A percentile compares a stretch with the other conserved stretches of the same genome.
Evolutionary conservation across 2,888 invertebrate genomes (phyloP).

Genomic region (Heteromurus nitidus): DNA sequence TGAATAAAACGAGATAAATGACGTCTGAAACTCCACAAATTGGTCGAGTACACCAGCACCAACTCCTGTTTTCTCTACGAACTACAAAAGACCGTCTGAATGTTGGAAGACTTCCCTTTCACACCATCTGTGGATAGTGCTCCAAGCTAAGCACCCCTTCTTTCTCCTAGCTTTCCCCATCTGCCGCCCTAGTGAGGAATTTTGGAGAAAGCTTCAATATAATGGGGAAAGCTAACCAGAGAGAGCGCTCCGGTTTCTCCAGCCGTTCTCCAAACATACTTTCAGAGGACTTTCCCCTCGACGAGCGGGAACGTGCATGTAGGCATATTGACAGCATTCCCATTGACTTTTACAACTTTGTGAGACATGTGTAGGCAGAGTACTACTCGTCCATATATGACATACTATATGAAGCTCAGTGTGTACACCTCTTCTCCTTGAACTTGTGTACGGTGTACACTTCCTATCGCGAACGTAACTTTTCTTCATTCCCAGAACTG

Average conservation of each 20-base stretch:
- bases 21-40: too few relatives aligned
- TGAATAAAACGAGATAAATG: too few relatives aligned
- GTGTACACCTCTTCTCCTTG: too few relatives aligned
- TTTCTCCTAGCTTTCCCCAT: slow-evolving; percentile 45
- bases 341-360: not conserved
- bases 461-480: not conserved
- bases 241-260: slow-evolving; percentile 23
- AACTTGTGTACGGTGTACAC: not conserved
- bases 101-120: not conserved
- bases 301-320: not conserved
- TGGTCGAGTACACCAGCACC: slow-evolving; percentile 25
- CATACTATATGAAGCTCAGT: too few relatives aligned
- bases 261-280: not conserved
- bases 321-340: too few relatives aligned
- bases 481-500: not conserved
- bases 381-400: too few relatives aligned
- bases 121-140: slow-evolving; percentile 5
- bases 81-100: not conserved
- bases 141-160: not conserved
- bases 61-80: not conserved
- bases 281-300: not conserved
- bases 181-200: not conserved
- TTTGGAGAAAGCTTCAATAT: not conserved
- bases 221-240: not conserved
- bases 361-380: slow-evolving; percentile 14